A percentile compares a stretch with the other conserved stretches of the same genome.
These are phyloP conservation scores for Eufriesea mexicana DNA, from an alignment of 1,140 invertebrate genomes.

Conservation along the genomic window DNA sequence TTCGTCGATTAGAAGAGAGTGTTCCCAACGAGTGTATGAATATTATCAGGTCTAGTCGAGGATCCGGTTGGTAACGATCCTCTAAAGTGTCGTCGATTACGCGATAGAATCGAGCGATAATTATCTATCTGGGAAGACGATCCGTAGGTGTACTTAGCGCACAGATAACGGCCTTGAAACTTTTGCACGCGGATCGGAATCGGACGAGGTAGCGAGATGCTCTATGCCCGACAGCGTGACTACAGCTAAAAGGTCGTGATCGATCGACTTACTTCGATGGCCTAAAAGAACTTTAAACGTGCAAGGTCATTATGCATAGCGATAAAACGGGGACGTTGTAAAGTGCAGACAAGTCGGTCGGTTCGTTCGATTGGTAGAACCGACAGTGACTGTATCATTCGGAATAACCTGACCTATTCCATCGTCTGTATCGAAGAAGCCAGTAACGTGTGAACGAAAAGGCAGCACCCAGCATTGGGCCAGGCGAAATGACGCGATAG, in stretches of 20 bases:
- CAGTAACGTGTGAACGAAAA: slow-evolving; percentile 3
- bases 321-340: slow-evolving; percentile 46
- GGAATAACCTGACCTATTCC: background rate
- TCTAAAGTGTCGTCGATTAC: slow-evolving; percentile 13
- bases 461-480: background rate
- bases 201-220: slow-evolving; percentile 39
- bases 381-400: background rate
- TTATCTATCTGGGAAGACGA: background rate
- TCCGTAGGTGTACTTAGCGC: slow-evolving; percentile 1
- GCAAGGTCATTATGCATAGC: slow-evolving; percentile 62
- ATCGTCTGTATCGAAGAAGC: background rate
- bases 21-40: background rate
- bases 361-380: slow-evolving; percentile 10
- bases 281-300: slow-evolving; percentile 63
- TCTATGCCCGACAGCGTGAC: slow-evolving; percentile 47
- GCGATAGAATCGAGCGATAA: slow-evolving; percentile 23
- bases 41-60: slow-evolving; percentile 17
- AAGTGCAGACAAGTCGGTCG: slow-evolving; percentile 23
- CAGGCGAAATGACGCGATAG: slow-evolving; percentile 40
- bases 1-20: background rate
- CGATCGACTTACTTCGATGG: slow-evolving; percentile 64
- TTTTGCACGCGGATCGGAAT: slow-evolving; percentile 32
- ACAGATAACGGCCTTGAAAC: slow-evolving; percentile 49
- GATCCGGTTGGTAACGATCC: slow-evolving; percentile 19
- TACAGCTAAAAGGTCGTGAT: slow-evolving; percentile 64